Evolutionary conservation across 2,797 vertebrate genomes (phyloP).

Genomic region (Takifugu rubripes): DNA sequence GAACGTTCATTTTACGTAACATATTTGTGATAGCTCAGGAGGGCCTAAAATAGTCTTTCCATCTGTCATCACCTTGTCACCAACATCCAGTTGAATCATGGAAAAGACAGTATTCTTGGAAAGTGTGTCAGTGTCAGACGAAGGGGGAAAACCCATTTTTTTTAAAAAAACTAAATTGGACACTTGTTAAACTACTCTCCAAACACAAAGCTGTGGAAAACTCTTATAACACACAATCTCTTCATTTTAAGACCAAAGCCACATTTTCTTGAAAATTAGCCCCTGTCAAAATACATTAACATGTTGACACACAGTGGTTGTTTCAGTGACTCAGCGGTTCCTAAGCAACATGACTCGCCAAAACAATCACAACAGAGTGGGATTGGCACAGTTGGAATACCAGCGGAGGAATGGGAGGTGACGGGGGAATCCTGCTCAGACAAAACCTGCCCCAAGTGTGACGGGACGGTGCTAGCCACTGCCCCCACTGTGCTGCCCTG

Average conservation of each 20-base stretch:
- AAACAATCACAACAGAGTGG: conserved; percentile 24
- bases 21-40: not conserved
- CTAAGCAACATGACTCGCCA: conserved; percentile 57
- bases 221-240: not conserved
- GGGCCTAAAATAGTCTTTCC: not conserved
- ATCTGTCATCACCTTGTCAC: conserved; percentile 5
- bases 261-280: not conserved
- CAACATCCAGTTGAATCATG: conserved; percentile 1
- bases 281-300: not conserved
- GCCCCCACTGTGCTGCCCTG: too few species aligned
- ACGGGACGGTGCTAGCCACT: too few species aligned
- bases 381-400: conserved; percentile 36
- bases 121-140: not conserved
- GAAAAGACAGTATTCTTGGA: not conserved
- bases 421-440: conserved; percentile 31
- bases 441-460: conserved; percentile 5
- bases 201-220: not conserved
- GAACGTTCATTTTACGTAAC: too few species aligned
- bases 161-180: not conserved
- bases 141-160: not conserved
- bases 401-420: conserved; percentile 14
- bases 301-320: conserved; percentile 15
- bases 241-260: not conserved
- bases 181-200: not conserved
- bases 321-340: conserved; percentile 68